Conservation (phyloP, 2,797 vertebrate genomes). For the Pelochelys cantorii region DNA sequence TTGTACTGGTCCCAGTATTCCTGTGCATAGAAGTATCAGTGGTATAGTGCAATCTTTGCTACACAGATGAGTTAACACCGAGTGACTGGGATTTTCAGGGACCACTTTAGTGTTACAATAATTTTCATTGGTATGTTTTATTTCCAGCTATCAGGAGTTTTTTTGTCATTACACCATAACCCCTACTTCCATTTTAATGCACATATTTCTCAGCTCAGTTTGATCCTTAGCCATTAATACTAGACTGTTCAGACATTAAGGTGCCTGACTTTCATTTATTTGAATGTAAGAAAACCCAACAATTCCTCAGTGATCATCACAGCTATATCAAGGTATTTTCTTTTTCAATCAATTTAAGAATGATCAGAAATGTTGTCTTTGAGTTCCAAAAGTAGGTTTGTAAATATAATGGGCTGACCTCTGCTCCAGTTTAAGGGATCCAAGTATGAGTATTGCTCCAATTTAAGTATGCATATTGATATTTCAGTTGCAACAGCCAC, state of each 20-base stretch:
- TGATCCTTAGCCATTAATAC: rapidly evolving
- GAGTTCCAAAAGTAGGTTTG: background rate
- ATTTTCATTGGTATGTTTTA: background rate
- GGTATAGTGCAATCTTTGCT: background rate
- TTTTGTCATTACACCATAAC: background rate
- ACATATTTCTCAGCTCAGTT: rapidly evolving
- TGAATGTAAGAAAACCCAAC: background rate
- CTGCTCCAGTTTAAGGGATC: background rate
- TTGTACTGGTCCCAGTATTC: background rate
- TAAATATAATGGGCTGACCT: background rate
- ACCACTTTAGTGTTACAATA: background rate
- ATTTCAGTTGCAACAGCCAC: background rate
- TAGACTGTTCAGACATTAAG: background rate
- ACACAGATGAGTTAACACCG: background rate
- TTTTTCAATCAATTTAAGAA: background rate
- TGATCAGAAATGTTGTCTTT: background rate
- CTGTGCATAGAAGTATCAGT: rapidly evolving
- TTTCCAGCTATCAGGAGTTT: background rate
- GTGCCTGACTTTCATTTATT: background rate
- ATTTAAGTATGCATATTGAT: background rate
- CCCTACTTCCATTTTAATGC: background rate
- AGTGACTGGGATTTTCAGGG: background rate
- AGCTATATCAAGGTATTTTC: background rate
- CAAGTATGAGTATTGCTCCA: background rate
- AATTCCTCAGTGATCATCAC: background rate